Evolutionary conservation across 1,140 invertebrate genomes (phyloP), one percentile per base, ranked within the genome.

Genomic region (Acromyrmex charruanus): DNA sequence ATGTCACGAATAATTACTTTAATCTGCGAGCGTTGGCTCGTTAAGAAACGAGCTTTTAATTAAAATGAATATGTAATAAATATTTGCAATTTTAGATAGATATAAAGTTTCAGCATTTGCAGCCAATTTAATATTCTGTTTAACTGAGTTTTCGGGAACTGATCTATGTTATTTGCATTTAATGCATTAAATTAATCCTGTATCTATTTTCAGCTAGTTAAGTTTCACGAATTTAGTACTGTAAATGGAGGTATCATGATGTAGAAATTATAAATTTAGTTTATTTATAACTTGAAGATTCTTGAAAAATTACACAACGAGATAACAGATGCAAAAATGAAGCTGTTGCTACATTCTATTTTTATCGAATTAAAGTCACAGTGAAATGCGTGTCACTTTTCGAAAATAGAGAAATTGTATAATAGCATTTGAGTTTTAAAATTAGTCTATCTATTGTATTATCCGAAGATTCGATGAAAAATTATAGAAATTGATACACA

Each of bases 41-140:
- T 75, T 21, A 75, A 59, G n/a, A 39, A 59, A 39, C 12, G 51
- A 31, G 71, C 18, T 35, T 58, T 74, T 58, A 74, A 74, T 74
- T 69, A 25, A 69, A 55, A 6, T 39, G 5, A 72, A 35, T 55
- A n/a, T 72, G 31, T 61, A 44, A 77, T 61, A 39, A 59, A 49
- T 66, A 44, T 68, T 39, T 39, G 31, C 18, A 39, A 66, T 39
- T 66, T 66, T 12, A 21, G 9, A 12, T n/a, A 14, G 28, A 35
- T 39, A 39, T 39, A n/a, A 66, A 39, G 18, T 66, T 39, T 65
- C 28, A 21, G 31, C 31, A 3, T 21, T 59, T 59, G 2, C 58
- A 59, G 59, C 59, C 4, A n/a, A 28, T 77, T 77, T 4, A 25
- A 77, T 25, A 59, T 77, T 77, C 28, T 35, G n/a, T 59, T 58